Percentiles rank a stretch among this genome's conserved stretches.
Conservation (phyloP, 2,888 invertebrate species). For the Drosophila borealis region DNA sequence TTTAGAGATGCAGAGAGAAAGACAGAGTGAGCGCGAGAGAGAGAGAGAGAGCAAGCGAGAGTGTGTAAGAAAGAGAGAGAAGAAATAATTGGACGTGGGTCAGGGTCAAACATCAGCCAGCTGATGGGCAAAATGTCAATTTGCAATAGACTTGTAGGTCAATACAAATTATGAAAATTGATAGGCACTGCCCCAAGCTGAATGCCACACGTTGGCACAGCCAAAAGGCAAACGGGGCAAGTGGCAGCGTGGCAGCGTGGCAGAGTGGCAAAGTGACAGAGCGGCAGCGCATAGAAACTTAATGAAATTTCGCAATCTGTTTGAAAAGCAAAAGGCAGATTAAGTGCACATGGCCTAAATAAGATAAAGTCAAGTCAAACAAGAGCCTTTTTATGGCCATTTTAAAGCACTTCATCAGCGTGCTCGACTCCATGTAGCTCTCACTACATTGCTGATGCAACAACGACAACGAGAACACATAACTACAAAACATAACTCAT, state of each 20-base stretch:
- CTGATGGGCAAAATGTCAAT: slow-evolving; percentile 36
- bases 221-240: too few species aligned
- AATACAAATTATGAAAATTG: slow-evolving; percentile 48
- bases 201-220: background rate
- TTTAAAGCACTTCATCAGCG: slow-evolving; percentile 5
- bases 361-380: too few species aligned
- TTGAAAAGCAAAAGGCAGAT: background rate
- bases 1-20: background rate
- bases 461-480: slow-evolving; percentile 9
- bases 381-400: background rate
- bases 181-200: slow-evolving; percentile 8
- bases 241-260: too few species aligned
- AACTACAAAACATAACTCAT: slow-evolving; percentile 36
- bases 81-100: slow-evolving; percentile 4
- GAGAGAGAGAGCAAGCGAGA: background rate
- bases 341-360: background rate
- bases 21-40: background rate
- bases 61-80: background rate
- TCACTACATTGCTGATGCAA: slow-evolving; percentile 27
- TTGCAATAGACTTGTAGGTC: slow-evolving; percentile 37
- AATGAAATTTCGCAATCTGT: slow-evolving; percentile 1
- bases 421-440: background rate
- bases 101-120: slow-evolving; percentile 32
- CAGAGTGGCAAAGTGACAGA: too few species aligned
- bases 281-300: background rate